These are phyloP conservation scores for Bucorvus abyssinicus DNA, from an alignment of 2,797 vertebrate species.

Conservation along the genomic window DNA sequence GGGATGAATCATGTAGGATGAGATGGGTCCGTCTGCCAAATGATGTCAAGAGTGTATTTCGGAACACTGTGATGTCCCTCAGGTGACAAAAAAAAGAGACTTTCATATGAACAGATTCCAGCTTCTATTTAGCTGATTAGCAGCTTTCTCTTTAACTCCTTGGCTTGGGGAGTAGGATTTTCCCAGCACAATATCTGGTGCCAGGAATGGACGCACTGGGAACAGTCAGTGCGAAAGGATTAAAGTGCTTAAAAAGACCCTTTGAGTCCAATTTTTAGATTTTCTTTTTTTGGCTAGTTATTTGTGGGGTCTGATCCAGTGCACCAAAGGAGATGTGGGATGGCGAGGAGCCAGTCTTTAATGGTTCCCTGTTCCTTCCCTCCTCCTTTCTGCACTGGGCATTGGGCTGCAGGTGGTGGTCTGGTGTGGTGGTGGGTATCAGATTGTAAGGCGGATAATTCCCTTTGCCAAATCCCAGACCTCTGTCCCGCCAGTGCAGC, in stretches of 20 bases:
- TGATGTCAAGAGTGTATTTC: constrained; percentile 72
- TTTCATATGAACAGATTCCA: constrained; percentile 75
- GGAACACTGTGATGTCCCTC: constrained; percentile 71
- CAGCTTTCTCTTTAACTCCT: constrained; percentile 71
- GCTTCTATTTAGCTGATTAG: constrained; percentile 82
- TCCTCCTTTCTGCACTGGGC: constrained; percentile 46
- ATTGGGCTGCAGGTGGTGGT: constrained; percentile 77
- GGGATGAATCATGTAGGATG: constrained; percentile 71
- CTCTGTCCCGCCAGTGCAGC: constrained; percentile 53
- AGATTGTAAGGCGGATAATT: constrained; percentile 60
- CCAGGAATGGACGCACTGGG: constrained; percentile 66
- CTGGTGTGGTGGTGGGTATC: constrained; percentile 63
- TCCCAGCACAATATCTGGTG: constrained; percentile 45
- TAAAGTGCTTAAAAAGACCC: constrained; percentile 77
- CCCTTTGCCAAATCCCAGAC: constrained; percentile 71
- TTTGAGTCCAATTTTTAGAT: constrained; percentile 73
- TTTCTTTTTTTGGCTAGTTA: constrained; percentile 65
- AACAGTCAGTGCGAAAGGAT: constrained; percentile 73
- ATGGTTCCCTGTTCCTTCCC: constrained; percentile 71
- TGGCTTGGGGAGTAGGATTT: constrained; percentile 69
- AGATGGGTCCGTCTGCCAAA: constrained; percentile 69
- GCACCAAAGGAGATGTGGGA: constrained; percentile 76
- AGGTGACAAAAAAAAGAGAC: constrained; percentile 64
- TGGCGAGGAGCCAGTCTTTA: constrained; percentile 84
- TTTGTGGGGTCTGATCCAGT: constrained; percentile 70